These are phyloP conservation scores for Sitta europaea DNA, from an alignment of 2,113 vertebrate genomes.

Conservation along the genomic window DNA sequence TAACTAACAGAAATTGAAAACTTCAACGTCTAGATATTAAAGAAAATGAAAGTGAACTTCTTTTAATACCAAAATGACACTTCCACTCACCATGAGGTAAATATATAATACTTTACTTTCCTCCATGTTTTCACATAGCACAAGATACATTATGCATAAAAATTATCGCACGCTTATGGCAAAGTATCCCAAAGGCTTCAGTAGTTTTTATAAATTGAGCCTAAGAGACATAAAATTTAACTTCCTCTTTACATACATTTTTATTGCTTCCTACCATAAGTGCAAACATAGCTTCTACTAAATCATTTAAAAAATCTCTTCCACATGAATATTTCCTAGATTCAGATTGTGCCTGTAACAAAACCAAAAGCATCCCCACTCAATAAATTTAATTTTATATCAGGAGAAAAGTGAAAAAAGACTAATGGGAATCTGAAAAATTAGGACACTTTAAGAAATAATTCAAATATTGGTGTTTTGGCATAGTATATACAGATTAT, in stretches of 20 bases:
- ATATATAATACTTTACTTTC: constrained; percentile 9
- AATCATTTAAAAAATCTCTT: background rate
- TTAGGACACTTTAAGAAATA: background rate
- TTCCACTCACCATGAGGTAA: background rate
- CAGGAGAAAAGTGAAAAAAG: background rate
- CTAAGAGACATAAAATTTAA: background rate
- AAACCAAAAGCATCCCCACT: background rate
- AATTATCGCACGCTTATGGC: background rate
- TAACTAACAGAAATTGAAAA: background rate
- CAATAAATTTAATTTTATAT: background rate
- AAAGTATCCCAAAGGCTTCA: constrained; percentile 14
- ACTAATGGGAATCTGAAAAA: background rate
- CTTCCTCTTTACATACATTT: background rate
- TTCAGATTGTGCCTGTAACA: background rate
- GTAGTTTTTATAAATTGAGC: constrained; percentile 2
- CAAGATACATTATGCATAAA: constrained; percentile 1
- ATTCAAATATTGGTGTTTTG: background rate
- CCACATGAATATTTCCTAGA: background rate
- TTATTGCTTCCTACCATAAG: constrained; percentile 20
- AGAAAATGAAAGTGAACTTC: background rate
- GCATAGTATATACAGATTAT: background rate
- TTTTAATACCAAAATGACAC: background rate
- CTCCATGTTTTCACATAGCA: background rate
- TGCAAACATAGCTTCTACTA: background rate
- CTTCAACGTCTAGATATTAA: background rate